Base-by-base conservation (phyloP, 2,888 invertebrate species). In the Drosophila limbata region DNA sequence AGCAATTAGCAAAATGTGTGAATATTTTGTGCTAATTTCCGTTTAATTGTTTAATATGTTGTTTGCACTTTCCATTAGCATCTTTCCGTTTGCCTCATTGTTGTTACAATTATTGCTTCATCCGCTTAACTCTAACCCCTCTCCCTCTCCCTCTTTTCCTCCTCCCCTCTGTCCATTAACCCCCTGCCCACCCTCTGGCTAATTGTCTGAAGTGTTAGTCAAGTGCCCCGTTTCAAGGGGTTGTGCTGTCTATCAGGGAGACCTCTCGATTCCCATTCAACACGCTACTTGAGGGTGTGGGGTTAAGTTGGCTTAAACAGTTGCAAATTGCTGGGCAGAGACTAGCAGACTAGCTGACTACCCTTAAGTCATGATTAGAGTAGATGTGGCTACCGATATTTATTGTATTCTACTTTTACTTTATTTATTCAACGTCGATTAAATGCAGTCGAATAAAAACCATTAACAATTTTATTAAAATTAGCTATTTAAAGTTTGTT, bases 1-100 rank as follows among this genome's bases (percentile, higher is more conserved):
- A 11, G 50, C 79, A 80, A 80, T 80, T 80, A 80, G 79, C 66
- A 55, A 80, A 78, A 61, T 79, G 81, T 60, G 59, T 77, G 83
- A 79, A 83, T 76, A 80, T 83, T 83, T 81, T 83, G 83, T 85
- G 84, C 73, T 84, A 84, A 84, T 84, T 84, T 84, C 84, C 84
- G 84, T 85, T 85, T 84, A 84, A 84, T 84, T 84, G 85, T 84
- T 84, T 84, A 85, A 83, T 85, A 83, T 85, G 73, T 85, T 83
- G 81, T 83, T 85, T 83, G 85, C 85, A 84, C 77, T 81, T 79
- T 71, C 83, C 72, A 81, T 83, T 84, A 79, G 73, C 82, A 68
- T 60, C 77, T 64, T 78, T 84, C 82, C 82, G 78, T 51, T 53
- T 52, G 68, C 44, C 66, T 69, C 51, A 17, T 81, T 84, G 80